A percentile compares a stretch with the other conserved stretches of the same genome.
Conservation (phyloP, 1,140 invertebrate species). For the Macrosteles quadrilineatus region DNA sequence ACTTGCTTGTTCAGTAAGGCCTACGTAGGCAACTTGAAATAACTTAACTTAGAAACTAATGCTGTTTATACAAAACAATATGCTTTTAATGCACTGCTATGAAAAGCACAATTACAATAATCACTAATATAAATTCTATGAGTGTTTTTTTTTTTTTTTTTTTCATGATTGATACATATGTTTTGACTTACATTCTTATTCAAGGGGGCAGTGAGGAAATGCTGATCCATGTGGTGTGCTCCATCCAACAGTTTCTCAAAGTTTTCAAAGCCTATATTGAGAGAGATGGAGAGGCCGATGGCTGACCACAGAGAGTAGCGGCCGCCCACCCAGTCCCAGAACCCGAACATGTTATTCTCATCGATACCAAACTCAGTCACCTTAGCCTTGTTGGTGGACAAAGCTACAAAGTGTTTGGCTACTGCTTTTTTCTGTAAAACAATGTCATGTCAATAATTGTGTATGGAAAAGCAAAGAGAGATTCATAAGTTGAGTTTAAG, state of each 20-base stretch:
- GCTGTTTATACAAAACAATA: no score
- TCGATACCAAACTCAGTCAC: conserved; percentile 97
- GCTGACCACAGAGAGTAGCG: conserved; percentile 98
- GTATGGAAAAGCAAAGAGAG: no score
- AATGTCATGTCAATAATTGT: no score
- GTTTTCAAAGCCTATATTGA: conserved; percentile 94
- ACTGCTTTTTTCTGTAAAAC: no score
- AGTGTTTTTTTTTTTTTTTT: no score
- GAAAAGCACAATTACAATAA: no score
- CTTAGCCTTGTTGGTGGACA: conserved; percentile 93
- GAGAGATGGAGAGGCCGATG: conserved; percentile 94
- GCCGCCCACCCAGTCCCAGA: conserved; percentile 98
- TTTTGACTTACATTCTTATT: conserved; percentile 83
- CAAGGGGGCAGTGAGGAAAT: conserved; percentile 86
- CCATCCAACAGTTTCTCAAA: conserved; percentile 91
- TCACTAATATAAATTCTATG: no score
- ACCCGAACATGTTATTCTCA: conserved; percentile 97
- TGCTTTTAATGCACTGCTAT: no score
- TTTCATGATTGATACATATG: background rate
- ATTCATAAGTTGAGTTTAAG: no score
- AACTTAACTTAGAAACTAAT: no score
- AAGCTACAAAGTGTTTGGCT: conserved; percentile 96
- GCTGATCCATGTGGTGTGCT: conserved; percentile 92
- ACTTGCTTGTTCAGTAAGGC: no score
- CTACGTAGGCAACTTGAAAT: no score